Evolutionary conservation across 2,797 vertebrate species (phyloP), one percentile per base, ranked within the genome.

Genomic region (Myiothlypis chrysogaster): DNA sequence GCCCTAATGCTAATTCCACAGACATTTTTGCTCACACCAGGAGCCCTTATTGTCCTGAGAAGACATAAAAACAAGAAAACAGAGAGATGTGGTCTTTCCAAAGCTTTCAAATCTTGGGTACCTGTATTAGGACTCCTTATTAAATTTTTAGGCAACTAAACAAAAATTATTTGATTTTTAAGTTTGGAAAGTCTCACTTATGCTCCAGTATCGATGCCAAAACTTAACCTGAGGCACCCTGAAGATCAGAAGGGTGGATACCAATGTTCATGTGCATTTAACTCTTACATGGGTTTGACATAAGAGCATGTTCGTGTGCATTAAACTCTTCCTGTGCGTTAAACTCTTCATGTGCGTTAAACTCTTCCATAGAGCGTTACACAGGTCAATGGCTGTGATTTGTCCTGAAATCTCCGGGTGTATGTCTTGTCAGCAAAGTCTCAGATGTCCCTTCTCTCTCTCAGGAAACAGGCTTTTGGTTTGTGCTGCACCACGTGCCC

Each of bases 391-490:
- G 28, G 57, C 60, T 65, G 49, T 35, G 63, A 39, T 73, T 35
- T 71, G 46, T 73, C 55, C 90, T 6, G 50, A 47, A 72, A 43
- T 22, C 37, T 35, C 14, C 43, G 69, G 75, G 32, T 11, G 24
- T 44, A 4, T 0, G 0, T 32, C 78, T 69, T 12, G 39, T 10
- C 59, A 43, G 65, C 43, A 27, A 53, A 64, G 61, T 4, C 79
- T 96, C 65, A 86, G 27, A 12, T 32, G 59, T 43, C 24, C 10
- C 4, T 94, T 81, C 21, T 92, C 47, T 85, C 72, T 50, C 39
- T 43, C 97, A 99, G 99, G 99, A 99, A 97, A 99, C 99, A 0
- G 99, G 99, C 22, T 99, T 99, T 97, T 99, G 99, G 99, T 99
- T 99, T 93, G 98, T 99, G 82, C 99, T 99, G 96, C 99, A 99